A percentile compares a stretch with the other conserved stretches of the same genome.
Conservation (phyloP, 2,113 vertebrate species). For the Mormyrus iriodes region DNA sequence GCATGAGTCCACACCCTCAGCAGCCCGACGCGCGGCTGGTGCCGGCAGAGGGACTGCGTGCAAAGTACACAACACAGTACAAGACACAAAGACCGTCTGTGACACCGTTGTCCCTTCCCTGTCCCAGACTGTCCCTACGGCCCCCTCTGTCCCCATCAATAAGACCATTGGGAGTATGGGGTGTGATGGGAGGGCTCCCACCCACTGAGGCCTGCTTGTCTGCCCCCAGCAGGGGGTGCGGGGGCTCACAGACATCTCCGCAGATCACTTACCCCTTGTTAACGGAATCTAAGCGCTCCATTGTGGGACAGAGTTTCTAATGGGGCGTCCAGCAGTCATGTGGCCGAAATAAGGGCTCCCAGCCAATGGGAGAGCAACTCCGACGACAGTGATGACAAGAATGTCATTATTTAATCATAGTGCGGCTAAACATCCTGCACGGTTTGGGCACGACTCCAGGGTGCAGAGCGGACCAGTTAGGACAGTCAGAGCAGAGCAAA, state of each 20-base stretch:
- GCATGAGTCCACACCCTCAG: constrained; percentile 31
- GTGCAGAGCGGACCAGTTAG: neutral
- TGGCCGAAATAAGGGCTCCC: constrained; percentile 11
- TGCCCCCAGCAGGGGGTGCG: constrained; percentile 30
- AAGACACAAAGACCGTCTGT: constrained; percentile 48
- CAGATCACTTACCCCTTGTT: constrained; percentile 36
- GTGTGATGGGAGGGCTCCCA: neutral
- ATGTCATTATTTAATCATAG: neutral
- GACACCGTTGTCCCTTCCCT: constrained; percentile 43
- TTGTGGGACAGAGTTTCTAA: constrained; percentile 3
- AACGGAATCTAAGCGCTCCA: neutral
- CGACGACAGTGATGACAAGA: neutral
- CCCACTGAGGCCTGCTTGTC: constrained; percentile 34
- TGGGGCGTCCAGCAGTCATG: neutral
- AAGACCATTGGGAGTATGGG: constrained; percentile 38
- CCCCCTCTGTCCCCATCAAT: constrained; percentile 35
- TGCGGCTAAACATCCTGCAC: neutral
- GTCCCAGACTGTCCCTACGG: constrained; percentile 12
- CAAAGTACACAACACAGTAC: constrained; percentile 33
- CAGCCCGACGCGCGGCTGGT: constrained; percentile 27
- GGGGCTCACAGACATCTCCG: constrained; percentile 32
- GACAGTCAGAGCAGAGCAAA: neutral
- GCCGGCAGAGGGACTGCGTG: constrained; percentile 17
- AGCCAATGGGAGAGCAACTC: neutral
- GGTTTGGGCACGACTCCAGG: neutral